Evolutionary conservation across 2,113 vertebrate species (phyloP), one percentile per base, ranked within the genome.

Genomic region (Paraplagusia blochii): DNA sequence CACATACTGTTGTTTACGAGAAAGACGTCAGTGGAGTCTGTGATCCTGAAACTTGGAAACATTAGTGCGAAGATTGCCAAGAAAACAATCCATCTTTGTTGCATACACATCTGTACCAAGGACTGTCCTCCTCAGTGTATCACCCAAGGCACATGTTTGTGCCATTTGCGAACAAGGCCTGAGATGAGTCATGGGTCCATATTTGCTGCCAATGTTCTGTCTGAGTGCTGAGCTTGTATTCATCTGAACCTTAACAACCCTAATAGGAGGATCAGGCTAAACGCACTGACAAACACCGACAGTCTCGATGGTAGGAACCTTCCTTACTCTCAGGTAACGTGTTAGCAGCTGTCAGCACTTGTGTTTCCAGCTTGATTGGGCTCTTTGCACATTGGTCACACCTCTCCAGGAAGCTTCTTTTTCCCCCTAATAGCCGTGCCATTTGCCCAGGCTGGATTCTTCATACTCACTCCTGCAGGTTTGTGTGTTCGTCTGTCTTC

Each of bases 271-370:
- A 44, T 45, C 39, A 47, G 8, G 22, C 59, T 46, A 56, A 63
- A 67, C 43, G 11, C 36, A 39, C 19, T 44, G 15, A 16, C 14
- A 29, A 33, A 9, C 15, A 38, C 36, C 15, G 58, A 61, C 59
- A 9, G 9, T 39, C 65, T 63, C 18, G 42, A 44, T 19, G 22
- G 22, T 42, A 43, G 48, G 53, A 10, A 1, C 64, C 64, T 35
- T 66, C 53, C 69, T 48, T 67, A 54, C 77, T 71, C 58, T 57
- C 67, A 83, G 82, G 81, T 88, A 80, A 82, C 63, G 66, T 56
- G 70, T 84, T 85, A 82, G 76, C 80, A 67, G 75, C 66, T 82
- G 79, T 83, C 85, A 76, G 79, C 77, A 74, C 81, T 84, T 77
- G 71, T 85, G 69, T 73, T 76, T 69, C 70, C 61, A 53, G 56